These are phyloP conservation scores for Sterrhoptilus dennistouni DNA, from an alignment of 2,113 vertebrate species.

Conservation along the genomic window DNA sequence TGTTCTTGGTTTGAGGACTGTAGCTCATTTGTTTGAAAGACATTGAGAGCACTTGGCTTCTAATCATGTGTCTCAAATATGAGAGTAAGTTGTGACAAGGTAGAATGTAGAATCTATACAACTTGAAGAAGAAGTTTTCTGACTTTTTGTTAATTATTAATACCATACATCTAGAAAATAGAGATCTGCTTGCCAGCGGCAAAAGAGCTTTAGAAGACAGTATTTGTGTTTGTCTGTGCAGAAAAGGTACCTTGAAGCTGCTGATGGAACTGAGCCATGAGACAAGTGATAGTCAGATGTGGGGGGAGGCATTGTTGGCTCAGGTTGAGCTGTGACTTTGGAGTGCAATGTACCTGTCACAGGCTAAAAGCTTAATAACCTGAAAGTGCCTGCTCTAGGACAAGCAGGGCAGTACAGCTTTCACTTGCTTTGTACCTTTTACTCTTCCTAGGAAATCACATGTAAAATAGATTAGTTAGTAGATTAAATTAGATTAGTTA, in stretches of 20 bases:
- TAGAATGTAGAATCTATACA: background rate
- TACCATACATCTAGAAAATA: background rate
- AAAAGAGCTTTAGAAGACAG: background rate
- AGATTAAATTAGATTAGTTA: too few species aligned
- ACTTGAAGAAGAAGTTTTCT: background rate
- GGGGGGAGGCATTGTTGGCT: background rate
- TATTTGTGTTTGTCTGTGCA: background rate
- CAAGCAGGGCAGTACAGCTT: background rate
- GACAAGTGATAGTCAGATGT: background rate
- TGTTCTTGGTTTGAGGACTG: background rate
- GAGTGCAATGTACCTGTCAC: background rate
- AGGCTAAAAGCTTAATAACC: background rate
- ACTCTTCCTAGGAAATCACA: background rate
- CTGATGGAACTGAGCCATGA: background rate
- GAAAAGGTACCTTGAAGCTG: background rate
- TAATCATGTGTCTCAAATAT: background rate
- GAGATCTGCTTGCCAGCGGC: background rate
- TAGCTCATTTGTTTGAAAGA: background rate
- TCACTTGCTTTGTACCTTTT: background rate
- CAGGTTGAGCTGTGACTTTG: background rate
- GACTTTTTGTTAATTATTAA: background rate
- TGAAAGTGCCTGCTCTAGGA: background rate
- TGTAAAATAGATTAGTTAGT: background rate
- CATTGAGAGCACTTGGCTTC: background rate
- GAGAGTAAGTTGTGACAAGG: background rate